A percentile compares a stretch with the other conserved stretches of the same genome.
Conservation (phyloP, 2,888 invertebrate genomes). For the Drosophila niveifrons region DNA sequence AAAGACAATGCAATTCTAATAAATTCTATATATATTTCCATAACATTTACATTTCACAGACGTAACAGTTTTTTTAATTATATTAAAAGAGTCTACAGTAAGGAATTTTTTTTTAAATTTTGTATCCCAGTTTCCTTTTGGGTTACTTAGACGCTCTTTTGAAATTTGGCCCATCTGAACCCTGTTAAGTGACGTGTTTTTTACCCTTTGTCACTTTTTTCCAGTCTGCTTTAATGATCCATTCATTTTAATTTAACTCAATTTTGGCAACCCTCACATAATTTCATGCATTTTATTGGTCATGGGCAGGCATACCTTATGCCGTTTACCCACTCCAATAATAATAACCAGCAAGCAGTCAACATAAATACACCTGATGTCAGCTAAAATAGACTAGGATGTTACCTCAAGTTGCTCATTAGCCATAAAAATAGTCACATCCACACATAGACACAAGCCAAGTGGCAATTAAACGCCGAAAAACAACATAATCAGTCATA, state of each 20-base stretch:
- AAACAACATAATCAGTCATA: constrained; percentile 78
- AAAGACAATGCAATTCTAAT: too few species aligned
- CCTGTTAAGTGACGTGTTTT: not conserved
- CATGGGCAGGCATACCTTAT: constrained; percentile 5
- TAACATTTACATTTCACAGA: too few species aligned
- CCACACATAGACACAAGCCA: constrained; percentile 48
- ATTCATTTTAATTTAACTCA: constrained; percentile 65
- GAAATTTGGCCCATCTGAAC: not conserved
- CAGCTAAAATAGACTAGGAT: constrained; percentile 40
- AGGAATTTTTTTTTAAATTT: too few species aligned
- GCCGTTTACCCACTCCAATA: constrained; percentile 26
- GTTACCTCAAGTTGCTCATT: constrained; percentile 69
- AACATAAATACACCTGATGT: constrained; percentile 60
- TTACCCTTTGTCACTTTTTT: not conserved
- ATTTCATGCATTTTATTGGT: constrained; percentile 64
- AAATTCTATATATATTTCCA: too few species aligned
- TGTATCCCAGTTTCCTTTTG: too few species aligned
- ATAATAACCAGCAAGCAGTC: constrained; percentile 17
- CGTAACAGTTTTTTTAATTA: too few species aligned
- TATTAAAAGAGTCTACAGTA: too few species aligned
- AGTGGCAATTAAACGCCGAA: constrained; percentile 77
- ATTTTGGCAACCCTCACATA: constrained; percentile 39
- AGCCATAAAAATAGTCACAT: constrained; percentile 78
- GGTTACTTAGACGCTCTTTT: not conserved
- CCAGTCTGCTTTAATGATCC: not conserved